Evolutionary conservation across 1,140 invertebrate species (phyloP).

Genomic region (Platyura marginata): DNA sequence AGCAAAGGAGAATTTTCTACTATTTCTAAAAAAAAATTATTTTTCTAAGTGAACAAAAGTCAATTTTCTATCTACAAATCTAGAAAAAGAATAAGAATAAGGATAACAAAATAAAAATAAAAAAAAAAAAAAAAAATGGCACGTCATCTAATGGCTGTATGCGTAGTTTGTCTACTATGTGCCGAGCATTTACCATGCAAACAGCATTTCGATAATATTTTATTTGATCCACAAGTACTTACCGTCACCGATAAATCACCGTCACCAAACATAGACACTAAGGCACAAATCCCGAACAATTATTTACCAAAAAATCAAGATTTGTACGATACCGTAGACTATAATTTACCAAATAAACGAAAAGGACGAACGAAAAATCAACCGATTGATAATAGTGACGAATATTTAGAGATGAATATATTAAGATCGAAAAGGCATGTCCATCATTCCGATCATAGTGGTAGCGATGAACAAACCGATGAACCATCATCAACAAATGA

Average conservation of each 20-base stretch:
- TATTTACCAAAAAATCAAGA: conserved; percentile 11
- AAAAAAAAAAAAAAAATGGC: too few relatives aligned
- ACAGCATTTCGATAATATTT: neutral
- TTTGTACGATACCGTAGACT: conserved; percentile 10
- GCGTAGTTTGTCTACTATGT: conserved; percentile 57
- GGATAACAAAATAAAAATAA: too few relatives aligned
- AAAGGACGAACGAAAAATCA: conserved; percentile 16
- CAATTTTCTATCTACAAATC: too few relatives aligned
- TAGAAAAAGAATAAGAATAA: too few relatives aligned
- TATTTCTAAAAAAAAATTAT: too few relatives aligned
- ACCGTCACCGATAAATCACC: neutral
- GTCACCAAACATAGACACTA: conserved; percentile 1
- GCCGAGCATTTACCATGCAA: conserved; percentile 48
- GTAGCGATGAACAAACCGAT: neutral
- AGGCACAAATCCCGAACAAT: too few relatives aligned
- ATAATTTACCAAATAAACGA: conserved; percentile 9
- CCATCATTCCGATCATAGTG: neutral
- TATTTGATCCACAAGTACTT: neutral
- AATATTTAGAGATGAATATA: too few relatives aligned
- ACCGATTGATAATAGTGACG: too few relatives aligned
- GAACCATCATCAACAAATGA: neutral
- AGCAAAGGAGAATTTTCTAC: too few relatives aligned
- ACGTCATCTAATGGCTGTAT: conserved; percentile 45
- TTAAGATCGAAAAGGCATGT: too few relatives aligned
- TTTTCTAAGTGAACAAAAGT: too few relatives aligned